Evolutionary conservation across 2,113 vertebrate genomes (phyloP).

Genomic region (Pao palembangensis): DNA sequence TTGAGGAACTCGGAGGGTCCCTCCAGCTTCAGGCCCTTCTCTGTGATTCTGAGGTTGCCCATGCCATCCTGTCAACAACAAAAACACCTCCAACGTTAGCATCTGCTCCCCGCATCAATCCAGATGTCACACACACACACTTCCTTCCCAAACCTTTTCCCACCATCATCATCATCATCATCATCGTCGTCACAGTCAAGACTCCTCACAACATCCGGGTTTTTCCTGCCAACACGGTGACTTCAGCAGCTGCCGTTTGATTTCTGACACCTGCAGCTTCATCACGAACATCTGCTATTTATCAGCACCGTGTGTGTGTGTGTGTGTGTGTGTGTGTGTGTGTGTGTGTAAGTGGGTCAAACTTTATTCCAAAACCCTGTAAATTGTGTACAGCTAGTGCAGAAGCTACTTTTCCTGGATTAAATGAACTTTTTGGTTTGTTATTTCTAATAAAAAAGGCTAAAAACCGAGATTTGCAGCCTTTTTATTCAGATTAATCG

Average conservation of each 20-base stretch:
- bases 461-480: too few species aligned
- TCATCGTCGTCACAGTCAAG: neutral
- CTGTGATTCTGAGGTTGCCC: constrained; percentile 97
- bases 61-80: constrained; percentile 87
- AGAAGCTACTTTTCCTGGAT: neutral
- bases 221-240: neutral
- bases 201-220: neutral
- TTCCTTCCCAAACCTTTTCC: too few species aligned
- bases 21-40: constrained; percentile 94
- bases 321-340: too few species aligned
- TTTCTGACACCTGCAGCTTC: constrained; percentile 26
- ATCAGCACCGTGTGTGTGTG: neutral
- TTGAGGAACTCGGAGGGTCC: constrained; percentile 97
- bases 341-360: too few species aligned
- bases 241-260: constrained; percentile 30
- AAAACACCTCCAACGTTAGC: neutral
- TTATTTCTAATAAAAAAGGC: too few species aligned
- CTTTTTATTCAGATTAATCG: neutral
- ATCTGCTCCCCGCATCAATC: too few species aligned
- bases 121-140: too few species aligned
- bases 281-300: constrained; percentile 20
- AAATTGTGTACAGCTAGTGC: neutral
- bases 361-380: constrained; percentile 1
- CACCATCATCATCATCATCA: neutral
- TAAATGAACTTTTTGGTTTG: neutral